Base-by-base conservation (phyloP, 2,888 invertebrate genomes). In the Julus scanicus region DNA sequence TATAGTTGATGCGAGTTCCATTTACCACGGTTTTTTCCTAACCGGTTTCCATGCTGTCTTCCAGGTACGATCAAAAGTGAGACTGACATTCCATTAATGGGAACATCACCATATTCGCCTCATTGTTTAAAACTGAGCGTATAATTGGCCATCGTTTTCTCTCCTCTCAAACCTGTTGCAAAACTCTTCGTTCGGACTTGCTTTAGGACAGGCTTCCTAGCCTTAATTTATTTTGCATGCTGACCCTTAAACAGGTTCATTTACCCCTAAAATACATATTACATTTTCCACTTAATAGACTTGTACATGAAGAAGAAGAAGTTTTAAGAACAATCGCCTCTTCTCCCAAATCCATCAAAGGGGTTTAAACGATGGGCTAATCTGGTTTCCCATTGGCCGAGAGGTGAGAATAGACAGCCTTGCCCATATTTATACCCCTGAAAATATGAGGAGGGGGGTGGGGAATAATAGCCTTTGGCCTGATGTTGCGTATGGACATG, bases 241-340 rank as follows among this genome's bases (percentile, higher is more conserved):
- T 71, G 71, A 71, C 71, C 71, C 71, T 71, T 71, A 71, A 71
- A 71, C 71, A 71, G 71, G 71, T 71, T 71, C 71, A 71, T 71
- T 29, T 71, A 71, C 71, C 71, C 71, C 71, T 29, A 71, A 29
- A 71, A 71, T 71, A 71, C 71, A 71, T 71, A 71, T 71, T 71
- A 71, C 71, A 71, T 71, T 71, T 71, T 29, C 71, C 71, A 29
- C 71, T 71, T 71, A 71, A 71, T 71, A 71, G 71, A 71, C 71
- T 71, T 29, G 71, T 71, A 71, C 29, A 71, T 29, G n/a, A 29
- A 71, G 71, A 17, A 53, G 71, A 71, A 29, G 71, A n/a, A n/a
- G n/a, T n/a, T 71, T 71, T 29, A 71, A 71, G 71, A 71, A 71
- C 71, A 71, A 71, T 71, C 71, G 71, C 71, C 71, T 71, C 71